Percentiles rank a stretch among this genome's conserved stretches.
These are phyloP conservation scores for Myxocyprinus asiaticus DNA, from an alignment of 2,113 vertebrate species.

Conservation along the genomic window DNA sequence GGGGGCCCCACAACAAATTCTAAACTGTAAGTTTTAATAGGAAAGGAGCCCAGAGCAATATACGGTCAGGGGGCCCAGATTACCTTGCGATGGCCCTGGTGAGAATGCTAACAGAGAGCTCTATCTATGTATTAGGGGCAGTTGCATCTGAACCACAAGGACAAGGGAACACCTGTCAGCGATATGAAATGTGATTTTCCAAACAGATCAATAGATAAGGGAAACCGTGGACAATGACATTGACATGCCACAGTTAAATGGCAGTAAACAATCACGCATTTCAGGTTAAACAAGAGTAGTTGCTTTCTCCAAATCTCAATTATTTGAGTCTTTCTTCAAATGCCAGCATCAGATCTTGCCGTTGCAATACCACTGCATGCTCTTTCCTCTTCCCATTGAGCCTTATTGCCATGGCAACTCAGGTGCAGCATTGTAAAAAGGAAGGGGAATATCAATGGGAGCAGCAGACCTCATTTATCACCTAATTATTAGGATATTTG, in stretches of 20 bases:
- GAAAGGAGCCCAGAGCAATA: too few relatives aligned
- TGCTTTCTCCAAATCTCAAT: background rate
- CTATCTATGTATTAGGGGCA: background rate
- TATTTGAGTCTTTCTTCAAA: slow-evolving; percentile 1
- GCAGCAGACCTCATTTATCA: slow-evolving; percentile 20
- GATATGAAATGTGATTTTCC: slow-evolving; percentile 24
- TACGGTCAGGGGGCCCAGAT: too few relatives aligned
- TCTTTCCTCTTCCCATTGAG: background rate
- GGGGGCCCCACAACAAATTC: too few relatives aligned
- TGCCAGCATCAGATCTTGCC: background rate
- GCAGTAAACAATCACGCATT: too few relatives aligned
- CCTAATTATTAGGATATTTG: slow-evolving; percentile 12
- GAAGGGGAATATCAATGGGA: slow-evolving; percentile 49
- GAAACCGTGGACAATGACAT: background rate
- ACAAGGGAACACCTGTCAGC: slow-evolving; percentile 12
- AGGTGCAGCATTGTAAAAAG: slow-evolving; percentile 55
- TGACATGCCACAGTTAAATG: background rate
- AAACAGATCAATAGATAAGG: slow-evolving; percentile 16
- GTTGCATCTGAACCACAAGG: background rate
- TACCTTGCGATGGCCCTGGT: too few relatives aligned
- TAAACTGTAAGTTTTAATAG: too few relatives aligned
- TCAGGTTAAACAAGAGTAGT: slow-evolving; percentile 1
- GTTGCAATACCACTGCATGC: slow-evolving; percentile 12
- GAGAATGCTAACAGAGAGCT: too few relatives aligned
- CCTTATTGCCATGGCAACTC: slow-evolving; percentile 65